Base-by-base conservation (phyloP, 1,140 invertebrate genomes). In the Atta colombica region DNA sequence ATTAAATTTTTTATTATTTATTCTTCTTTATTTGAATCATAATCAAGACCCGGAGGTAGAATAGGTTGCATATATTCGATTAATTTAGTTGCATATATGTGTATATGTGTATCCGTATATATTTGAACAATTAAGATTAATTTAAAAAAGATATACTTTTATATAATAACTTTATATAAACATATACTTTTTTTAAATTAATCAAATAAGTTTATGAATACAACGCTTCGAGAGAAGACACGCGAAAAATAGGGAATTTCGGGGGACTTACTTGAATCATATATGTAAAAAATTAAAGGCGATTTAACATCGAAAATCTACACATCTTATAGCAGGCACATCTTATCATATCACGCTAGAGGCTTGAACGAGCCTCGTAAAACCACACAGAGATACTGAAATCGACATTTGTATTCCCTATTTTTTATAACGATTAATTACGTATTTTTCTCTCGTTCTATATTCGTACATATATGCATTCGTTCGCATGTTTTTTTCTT, bases 341-440 rank as follows among this genome's bases (percentile, higher is more conserved):
- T 95, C 94, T 95, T 95, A 93, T 94, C 89, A 94, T 95, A 95
- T 95, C 94, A 95, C 94, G 94, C 95, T 95, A 95, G 91, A 95
- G 94, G 94, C 93, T 94, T 91, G 31, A 91, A 92, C 88, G 87
- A 93, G 89, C 88, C 91, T 89, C 88, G 81, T 90, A 89, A 91
- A 92, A 93, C 88, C 90, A 91, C 90, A 89, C 84, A 81, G 84
- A 90, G 78, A 91, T 93, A 92, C 88, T 88, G 88, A 91, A 92
- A 85, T 86, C 90, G 91, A 90, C 91, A 87, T 88, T 89, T 78
- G 90, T 86, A 25, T 89, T 78, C 85, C 85, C 53, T 78, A 88
- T 28, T 81, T 77, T 14, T 72, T 77, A n/a, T 53, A 88, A 89
- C 51, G 21, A 85, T 45, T 90, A 90, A 72, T 87, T 91, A 90